Percentiles rank a stretch among this genome's conserved stretches.
Conservation (phyloP, 2,113 vertebrate genomes). For the Hydrolagus affinis region DNA sequence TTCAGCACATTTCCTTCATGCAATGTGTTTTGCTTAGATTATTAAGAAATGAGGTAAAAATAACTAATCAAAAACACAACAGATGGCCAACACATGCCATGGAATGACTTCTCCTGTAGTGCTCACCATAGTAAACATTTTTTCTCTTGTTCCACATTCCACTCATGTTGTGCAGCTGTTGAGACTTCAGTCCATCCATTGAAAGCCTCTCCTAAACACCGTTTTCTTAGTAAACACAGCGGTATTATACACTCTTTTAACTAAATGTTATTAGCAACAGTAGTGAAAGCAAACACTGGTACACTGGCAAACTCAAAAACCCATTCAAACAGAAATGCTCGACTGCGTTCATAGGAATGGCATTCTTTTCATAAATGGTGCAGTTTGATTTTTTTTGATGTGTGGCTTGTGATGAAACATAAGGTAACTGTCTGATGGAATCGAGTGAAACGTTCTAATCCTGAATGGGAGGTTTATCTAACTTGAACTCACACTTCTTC, state of each 20-base stretch:
- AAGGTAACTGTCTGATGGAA: not conserved
- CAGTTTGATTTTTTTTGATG: not conserved
- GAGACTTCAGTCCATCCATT: conserved; percentile 23
- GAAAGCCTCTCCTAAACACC: conserved; percentile 24
- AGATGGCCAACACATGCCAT: conserved; percentile 34
- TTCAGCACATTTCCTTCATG: conserved; percentile 19
- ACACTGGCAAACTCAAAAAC: conserved; percentile 4
- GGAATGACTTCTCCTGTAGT: conserved; percentile 32
- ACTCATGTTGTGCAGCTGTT: conserved; percentile 32
- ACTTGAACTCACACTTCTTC: not conserved
- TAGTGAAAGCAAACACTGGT: conserved; percentile 17
- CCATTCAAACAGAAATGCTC: not conserved
- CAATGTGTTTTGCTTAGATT: conserved; percentile 28
- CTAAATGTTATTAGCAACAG: conserved; percentile 26
- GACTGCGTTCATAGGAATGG: conserved; percentile 9
- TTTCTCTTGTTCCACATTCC: conserved; percentile 33
- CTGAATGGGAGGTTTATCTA: not conserved
- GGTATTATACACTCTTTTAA: conserved; percentile 27
- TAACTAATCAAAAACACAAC: conserved; percentile 35
- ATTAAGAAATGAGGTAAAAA: conserved; percentile 33
- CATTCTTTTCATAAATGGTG: not conserved
- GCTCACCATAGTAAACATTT: conserved; percentile 31
- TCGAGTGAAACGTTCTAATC: not conserved
- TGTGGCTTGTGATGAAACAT: not conserved
- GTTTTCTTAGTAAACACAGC: conserved; percentile 18